phyloP scores from a whole-genome alignment of 2,113 vertebrate species.

The Syngnathus typhle region DNA sequence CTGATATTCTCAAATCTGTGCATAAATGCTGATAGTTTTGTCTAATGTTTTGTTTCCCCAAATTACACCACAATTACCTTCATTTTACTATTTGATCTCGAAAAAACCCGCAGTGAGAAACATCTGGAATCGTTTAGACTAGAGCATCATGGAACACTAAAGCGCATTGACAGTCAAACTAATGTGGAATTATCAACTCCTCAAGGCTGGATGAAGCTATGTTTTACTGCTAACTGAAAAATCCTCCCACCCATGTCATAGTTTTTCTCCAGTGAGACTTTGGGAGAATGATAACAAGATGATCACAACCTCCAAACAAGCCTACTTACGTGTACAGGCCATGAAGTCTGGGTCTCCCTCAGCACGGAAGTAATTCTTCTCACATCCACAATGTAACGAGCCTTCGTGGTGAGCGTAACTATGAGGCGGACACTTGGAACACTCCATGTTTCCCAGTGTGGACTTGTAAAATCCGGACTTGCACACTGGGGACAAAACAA shows the following conservation, averaged over 20 bases:
- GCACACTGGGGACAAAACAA: slow-evolving; percentile 75
- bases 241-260: not conserved
- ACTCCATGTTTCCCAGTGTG: slow-evolving; percentile 80
- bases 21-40: not conserved
- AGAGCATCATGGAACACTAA: slow-evolving; percentile 1
- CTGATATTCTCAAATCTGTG: not conserved
- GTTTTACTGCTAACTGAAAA: slow-evolving; percentile 10
- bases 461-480: slow-evolving; percentile 94
- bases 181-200: slow-evolving; percentile 7
- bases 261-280: slow-evolving; percentile 5
- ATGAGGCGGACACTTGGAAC: slow-evolving; percentile 92
- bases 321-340: slow-evolving; percentile 92
- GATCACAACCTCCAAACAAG: not conserved
- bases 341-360: slow-evolving; percentile 92
- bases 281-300: not conserved
- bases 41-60: not conserved
- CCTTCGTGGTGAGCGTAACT: slow-evolving; percentile 87
- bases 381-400: slow-evolving; percentile 87
- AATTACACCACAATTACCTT: not conserved
- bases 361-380: slow-evolving; percentile 95
- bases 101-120: not conserved
- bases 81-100: not conserved
- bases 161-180: slow-evolving; percentile 6
- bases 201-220: slow-evolving; percentile 2
- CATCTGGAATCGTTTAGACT: slow-evolving; percentile 11